These are phyloP conservation scores for Eurois occulta DNA, from an alignment of 2,888 invertebrate species.

Conservation along the genomic window DNA sequence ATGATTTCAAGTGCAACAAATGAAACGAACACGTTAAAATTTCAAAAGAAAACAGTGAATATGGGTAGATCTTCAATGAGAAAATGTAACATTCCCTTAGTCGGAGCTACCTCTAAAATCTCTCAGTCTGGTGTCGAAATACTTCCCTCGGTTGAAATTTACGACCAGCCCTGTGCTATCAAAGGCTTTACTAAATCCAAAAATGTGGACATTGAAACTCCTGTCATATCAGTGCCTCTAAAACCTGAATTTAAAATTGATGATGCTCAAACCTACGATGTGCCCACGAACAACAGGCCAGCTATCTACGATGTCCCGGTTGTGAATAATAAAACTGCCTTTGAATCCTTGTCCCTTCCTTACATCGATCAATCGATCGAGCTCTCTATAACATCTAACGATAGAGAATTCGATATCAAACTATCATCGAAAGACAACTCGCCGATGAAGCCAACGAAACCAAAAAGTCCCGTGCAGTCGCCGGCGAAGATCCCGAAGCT, in stretches of 20 bases:
- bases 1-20: slow-evolving; percentile 90
- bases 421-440: slow-evolving; percentile 85
- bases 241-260: slow-evolving; percentile 84
- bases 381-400: slow-evolving; percentile 86
- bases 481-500: slow-evolving; percentile 80
- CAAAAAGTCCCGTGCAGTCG: slow-evolving; percentile 76
- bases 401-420: slow-evolving; percentile 89
- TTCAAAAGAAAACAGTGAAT: slow-evolving; percentile 83
- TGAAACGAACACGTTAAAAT: slow-evolving; percentile 83
- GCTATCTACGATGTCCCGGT: slow-evolving; percentile 88
- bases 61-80: slow-evolving; percentile 82
- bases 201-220: slow-evolving; percentile 73
- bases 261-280: slow-evolving; percentile 84
- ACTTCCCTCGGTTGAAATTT: slow-evolving; percentile 86
- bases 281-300: slow-evolving; percentile 86
- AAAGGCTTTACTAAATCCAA: slow-evolving; percentile 75
- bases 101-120: slow-evolving; percentile 89
- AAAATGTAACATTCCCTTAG: slow-evolving; percentile 87
- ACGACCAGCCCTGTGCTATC: slow-evolving; percentile 82
- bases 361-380: slow-evolving; percentile 89
- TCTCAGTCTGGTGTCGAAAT: slow-evolving; percentile 88
- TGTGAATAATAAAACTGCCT: slow-evolving; percentile 84
- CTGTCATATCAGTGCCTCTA: slow-evolving; percentile 64
- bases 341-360: slow-evolving; percentile 86
- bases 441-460: slow-evolving; percentile 77